A percentile compares a stretch with the other conserved stretches of the same genome.
Evolutionary conservation across 2,888 invertebrate genomes (phyloP).

Genomic region (Diploptera punctata): DNA sequence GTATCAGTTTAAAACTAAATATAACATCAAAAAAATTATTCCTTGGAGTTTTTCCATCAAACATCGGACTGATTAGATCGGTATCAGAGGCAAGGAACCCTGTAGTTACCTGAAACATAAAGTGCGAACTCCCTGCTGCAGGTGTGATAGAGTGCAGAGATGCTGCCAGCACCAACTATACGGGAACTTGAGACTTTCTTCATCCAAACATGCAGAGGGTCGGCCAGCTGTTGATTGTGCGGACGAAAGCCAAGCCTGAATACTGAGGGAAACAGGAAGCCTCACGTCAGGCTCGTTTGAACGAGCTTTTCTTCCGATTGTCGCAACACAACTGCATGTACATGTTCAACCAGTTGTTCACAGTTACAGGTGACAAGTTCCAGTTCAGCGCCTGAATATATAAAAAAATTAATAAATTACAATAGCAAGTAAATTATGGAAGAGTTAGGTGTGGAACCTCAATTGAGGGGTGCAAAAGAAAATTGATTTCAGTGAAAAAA

Average conservation of each 20-base stretch:
- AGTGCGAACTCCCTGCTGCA: conserved; percentile 77
- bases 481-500: too few species aligned
- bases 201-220: conserved; percentile 89
- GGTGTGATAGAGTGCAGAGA: conserved; percentile 85
- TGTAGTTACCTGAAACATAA: conserved; percentile 76
- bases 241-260: conserved; percentile 82
- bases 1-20: too few species aligned
- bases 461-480: too few species aligned
- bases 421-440: too few species aligned
- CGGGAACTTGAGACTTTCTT: conserved; percentile 79
- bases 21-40: too few species aligned
- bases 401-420: too few species aligned
- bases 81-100: too few species aligned
- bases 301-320: too few species aligned
- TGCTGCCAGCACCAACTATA: conserved; percentile 92
- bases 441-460: too few species aligned
- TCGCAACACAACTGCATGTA: conserved; percentile 82
- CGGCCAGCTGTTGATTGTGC: conserved; percentile 87
- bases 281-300: too few species aligned
- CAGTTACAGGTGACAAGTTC: conserved; percentile 90
- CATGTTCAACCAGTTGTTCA: conserved; percentile 90
- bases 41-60: too few species aligned
- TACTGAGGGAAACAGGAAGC: conserved; percentile 87
- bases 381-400: conserved; percentile 71
- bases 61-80: too few species aligned